A percentile compares a stretch with the other conserved stretches of the same genome.
These are phyloP conservation scores for Ceuthmochares aereus DNA, from an alignment of 2,113 vertebrate species.

Conservation along the genomic window DNA sequence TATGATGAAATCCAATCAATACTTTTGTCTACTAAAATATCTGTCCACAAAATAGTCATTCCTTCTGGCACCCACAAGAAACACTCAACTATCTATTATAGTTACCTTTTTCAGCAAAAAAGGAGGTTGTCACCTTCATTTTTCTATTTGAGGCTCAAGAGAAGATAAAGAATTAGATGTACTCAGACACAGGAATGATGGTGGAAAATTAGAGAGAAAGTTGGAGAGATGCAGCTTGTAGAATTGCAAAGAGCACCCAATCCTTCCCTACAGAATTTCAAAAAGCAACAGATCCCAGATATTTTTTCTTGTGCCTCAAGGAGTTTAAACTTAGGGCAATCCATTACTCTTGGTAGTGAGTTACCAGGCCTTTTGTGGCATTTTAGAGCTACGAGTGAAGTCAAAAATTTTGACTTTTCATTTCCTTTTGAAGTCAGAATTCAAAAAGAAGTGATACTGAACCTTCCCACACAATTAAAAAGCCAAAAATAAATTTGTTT, in stretches of 20 bases:
- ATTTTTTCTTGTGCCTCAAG: not conserved
- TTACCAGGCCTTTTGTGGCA: not conserved
- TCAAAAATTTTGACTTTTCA: conserved; percentile 5
- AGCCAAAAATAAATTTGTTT: conserved; percentile 35
- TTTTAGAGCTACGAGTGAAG: not conserved
- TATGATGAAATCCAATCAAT: conserved; percentile 41
- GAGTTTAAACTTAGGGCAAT: not conserved
- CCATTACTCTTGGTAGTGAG: not conserved
- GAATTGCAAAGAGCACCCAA: not conserved
- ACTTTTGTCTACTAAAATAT: conserved; percentile 48
- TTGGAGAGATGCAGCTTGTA: not conserved
- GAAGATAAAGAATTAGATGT: not conserved
- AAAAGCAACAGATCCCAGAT: not conserved
- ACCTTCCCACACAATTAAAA: conserved; percentile 24
- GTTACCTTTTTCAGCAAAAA: conserved; percentile 5
- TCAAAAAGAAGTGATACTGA: conserved; percentile 23
- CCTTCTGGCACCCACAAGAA: conserved; percentile 1
- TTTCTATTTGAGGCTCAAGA: not conserved
- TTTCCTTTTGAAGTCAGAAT: conserved; percentile 14
- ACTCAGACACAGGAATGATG: not conserved
- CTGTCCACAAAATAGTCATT: conserved; percentile 28
- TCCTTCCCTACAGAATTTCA: not conserved
- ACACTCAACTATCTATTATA: not conserved
- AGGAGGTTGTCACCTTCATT: not conserved
- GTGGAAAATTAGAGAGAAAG: not conserved